Base-by-base conservation (phyloP, 2,113 vertebrate genomes). In the Podarcis raffonei region DNA sequence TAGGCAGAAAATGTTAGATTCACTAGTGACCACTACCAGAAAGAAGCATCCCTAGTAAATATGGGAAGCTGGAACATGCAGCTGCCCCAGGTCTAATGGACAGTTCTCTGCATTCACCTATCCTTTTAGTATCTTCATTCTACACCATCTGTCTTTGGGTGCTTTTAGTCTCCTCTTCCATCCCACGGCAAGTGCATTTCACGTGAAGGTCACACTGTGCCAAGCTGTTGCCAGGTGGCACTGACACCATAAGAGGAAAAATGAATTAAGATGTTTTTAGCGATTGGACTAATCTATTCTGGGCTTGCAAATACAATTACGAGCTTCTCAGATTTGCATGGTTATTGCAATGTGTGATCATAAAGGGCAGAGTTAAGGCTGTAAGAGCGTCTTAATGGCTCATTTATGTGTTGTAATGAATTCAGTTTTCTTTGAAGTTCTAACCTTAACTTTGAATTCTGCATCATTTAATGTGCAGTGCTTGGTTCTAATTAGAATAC, bases 291-390 rank as follows among this genome's bases (percentile, higher is more conserved):
- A 83, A 83, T 83, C 82, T 69, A 83, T 69, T 83, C 39, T 53
- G 27, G 66, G 66, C 35, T 37, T 71, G 82, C 82, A 42, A 42
- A 69, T 20, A 48, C 27, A 71, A 42, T 71, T 48, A 48, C 9
- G 66, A 83, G 65, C 65, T 4, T 71, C 82, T 48, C 66, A 7
- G 42, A 83, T 71, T 83, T 83, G 82, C 66, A 71, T 83, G 82
- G 66, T 53, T 71, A 69, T 83, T 83, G 66, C 66, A 5, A 83
- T 39, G 4, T 25, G 7, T 48, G 82, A 48, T 53, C 65, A n/a
- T 20, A 83, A 37, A 83, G 82, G 82, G 65, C 82, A 83, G 82
- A 83, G 82, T 83, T 83, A 83, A 83, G 66, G 82, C n/a, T 48
- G 37, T 42, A 9, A 39, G 66, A n/a, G 27, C 18, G 81, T 30